Evolutionary conservation across 2,888 invertebrate genomes (phyloP).

Genomic region (Zhuqinia jingwanae): DNA sequence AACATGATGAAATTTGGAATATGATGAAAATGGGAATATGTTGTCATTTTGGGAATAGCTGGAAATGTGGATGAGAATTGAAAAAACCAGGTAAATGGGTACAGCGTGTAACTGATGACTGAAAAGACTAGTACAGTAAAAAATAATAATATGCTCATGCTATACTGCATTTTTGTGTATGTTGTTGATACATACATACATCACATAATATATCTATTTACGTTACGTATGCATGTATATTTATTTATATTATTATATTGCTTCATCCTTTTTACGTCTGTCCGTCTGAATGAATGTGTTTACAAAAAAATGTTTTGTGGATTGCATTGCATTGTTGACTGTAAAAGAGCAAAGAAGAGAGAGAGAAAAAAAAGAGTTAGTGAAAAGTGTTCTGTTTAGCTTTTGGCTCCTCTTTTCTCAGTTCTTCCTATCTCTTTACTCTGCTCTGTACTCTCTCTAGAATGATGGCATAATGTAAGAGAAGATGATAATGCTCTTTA

Average conservation of each 20-base stretch:
- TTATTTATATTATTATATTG: no score
- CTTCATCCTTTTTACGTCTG: conserved; percentile 15
- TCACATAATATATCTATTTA: not conserved
- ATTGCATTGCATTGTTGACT: conserved; percentile 43
- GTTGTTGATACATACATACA: not conserved
- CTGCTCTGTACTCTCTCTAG: no score
- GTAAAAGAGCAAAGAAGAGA: conserved; percentile 14
- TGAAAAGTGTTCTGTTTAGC: conserved; percentile 54
- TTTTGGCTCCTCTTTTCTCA: conserved; percentile 46
- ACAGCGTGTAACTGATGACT: no score
- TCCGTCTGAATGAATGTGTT: conserved; percentile 17
- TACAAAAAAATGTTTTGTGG: conserved; percentile 29
- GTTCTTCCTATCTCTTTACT: not conserved
- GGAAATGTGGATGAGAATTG: no score
- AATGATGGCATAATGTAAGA: not conserved
- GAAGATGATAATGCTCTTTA: conserved; percentile 5
- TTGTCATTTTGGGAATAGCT: no score
- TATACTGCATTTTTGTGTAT: not conserved
- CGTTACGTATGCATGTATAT: no score
- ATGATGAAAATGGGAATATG: no score
- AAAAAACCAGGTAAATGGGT: no score
- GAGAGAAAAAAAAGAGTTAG: not conserved
- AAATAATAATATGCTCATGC: not conserved
- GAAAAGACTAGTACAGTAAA: no score
- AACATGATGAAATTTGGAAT: no score